Percentiles rank a stretch among this genome's conserved stretches.
phyloP scores from a whole-genome alignment of 2,888 invertebrate species.

The Apotomis capreana region DNA sequence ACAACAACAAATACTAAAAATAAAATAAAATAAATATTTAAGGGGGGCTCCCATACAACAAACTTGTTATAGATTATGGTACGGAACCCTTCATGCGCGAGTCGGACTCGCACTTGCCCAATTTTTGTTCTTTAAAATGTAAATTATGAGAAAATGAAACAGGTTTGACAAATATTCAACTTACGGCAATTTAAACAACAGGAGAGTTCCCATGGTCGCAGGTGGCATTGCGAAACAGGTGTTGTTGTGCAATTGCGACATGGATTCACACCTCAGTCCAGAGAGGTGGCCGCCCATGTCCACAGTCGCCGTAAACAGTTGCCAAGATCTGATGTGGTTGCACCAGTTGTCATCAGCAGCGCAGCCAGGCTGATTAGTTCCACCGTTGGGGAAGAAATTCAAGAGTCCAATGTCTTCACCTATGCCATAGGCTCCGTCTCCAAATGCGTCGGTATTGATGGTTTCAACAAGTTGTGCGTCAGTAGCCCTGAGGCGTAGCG shows the following conservation, averaged over 20 bases:
- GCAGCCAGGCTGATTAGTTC: constrained; percentile 48
- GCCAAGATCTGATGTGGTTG: constrained; percentile 34
- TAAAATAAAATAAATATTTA: too few relatives aligned
- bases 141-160: too few relatives aligned
- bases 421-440: constrained; percentile 26
- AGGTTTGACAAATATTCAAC: neutral
- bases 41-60: too few relatives aligned
- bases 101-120: too few relatives aligned
- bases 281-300: constrained; percentile 10
- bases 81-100: too few relatives aligned
- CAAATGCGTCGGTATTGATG: constrained; percentile 37
- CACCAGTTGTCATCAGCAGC: constrained; percentile 7
- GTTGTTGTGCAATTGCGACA: constrained; percentile 36
- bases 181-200: constrained; percentile 12
- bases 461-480: constrained; percentile 50
- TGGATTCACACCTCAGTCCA: constrained; percentile 31
- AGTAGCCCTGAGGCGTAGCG: constrained; percentile 21
- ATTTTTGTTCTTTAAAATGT: too few relatives aligned
- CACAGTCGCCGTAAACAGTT: constrained; percentile 37
- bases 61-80: too few relatives aligned
- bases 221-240: constrained; percentile 23
- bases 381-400: constrained; percentile 49
- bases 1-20: too few relatives aligned
- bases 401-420: constrained; percentile 30
- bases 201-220: constrained; percentile 22